These are phyloP conservation scores for Cataglyphis albicans DNA, from an alignment of 2,888 invertebrate genomes.

Conservation along the genomic window DNA sequence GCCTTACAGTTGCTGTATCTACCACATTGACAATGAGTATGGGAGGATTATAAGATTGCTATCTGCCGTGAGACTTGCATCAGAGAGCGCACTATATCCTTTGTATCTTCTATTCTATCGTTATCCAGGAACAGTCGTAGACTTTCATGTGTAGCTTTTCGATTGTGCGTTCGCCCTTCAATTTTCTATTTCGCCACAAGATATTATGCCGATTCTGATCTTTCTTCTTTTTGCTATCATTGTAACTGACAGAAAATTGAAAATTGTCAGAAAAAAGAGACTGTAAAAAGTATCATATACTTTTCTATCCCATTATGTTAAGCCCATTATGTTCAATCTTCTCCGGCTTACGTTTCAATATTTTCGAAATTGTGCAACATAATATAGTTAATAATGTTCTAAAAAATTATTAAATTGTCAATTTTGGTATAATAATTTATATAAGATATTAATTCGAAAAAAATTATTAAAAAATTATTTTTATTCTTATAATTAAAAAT, in stretches of 20 bases:
- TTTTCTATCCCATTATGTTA: background rate
- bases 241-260: conserved; percentile 7
- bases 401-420: background rate
- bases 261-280: background rate
- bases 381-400: background rate
- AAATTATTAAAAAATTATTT: background rate
- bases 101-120: conserved; percentile 6
- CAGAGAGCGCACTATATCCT: background rate
- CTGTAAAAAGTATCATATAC: background rate
- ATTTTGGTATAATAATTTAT: background rate
- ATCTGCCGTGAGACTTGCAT: conserved; percentile 19
- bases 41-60: conserved; percentile 23
- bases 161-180: conserved; percentile 27
- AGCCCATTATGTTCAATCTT: background rate
- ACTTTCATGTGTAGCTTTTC: conserved; percentile 8
- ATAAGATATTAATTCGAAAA: background rate
- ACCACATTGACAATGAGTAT: background rate
- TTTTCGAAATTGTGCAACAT: background rate
- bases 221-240: background rate
- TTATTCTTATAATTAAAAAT: background rate
- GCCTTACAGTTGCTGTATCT: background rate
- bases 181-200: conserved; percentile 33
- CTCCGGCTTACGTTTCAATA: background rate
- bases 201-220: background rate
- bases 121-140: conserved; percentile 14